Evolutionary conservation across 2,888 invertebrate genomes (phyloP).

Genomic region (Brachyptera risi): DNA sequence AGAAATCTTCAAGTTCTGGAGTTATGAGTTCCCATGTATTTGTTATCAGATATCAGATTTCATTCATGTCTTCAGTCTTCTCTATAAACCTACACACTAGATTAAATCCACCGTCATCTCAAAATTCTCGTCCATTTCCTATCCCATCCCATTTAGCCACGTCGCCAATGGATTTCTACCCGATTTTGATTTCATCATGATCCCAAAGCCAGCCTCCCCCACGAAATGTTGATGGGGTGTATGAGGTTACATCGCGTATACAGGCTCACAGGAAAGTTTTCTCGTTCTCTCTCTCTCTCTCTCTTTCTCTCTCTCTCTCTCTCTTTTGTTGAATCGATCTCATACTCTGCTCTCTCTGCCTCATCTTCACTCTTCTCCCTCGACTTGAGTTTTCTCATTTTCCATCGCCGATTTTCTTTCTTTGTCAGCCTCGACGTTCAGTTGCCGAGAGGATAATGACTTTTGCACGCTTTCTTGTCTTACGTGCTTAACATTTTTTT

Average conservation of each 20-base stretch:
- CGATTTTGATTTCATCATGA: neutral
- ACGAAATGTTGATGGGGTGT: conserved; percentile 14
- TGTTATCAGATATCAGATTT: neutral
- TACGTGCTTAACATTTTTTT: conserved; percentile 15
- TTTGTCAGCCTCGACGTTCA: conserved; percentile 3
- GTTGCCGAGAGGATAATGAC: conserved; percentile 18
- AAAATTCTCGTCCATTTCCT: neutral
- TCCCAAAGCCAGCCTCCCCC: neutral
- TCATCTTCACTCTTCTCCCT: neutral
- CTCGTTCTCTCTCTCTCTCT: neutral
- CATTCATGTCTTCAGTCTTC: conserved; percentile 2
- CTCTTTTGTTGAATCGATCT: conserved; percentile 9
- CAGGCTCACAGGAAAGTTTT: conserved; percentile 7
- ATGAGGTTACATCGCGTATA: conserved; percentile 18
- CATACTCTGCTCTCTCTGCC: conserved; percentile 2
- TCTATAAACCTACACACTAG: no score
- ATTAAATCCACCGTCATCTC: neutral
- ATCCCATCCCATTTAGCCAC: neutral
- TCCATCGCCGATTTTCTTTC: neutral
- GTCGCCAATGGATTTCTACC: no score
- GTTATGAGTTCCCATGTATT: no score
- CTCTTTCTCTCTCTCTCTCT: neutral
- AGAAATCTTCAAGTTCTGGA: no score
- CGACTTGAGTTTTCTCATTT: conserved; percentile 7
- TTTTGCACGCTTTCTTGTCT: conserved; percentile 22